Base-by-base conservation (phyloP, 1,140 invertebrate species). In the Pseudomyrmex cubaensis region DNA sequence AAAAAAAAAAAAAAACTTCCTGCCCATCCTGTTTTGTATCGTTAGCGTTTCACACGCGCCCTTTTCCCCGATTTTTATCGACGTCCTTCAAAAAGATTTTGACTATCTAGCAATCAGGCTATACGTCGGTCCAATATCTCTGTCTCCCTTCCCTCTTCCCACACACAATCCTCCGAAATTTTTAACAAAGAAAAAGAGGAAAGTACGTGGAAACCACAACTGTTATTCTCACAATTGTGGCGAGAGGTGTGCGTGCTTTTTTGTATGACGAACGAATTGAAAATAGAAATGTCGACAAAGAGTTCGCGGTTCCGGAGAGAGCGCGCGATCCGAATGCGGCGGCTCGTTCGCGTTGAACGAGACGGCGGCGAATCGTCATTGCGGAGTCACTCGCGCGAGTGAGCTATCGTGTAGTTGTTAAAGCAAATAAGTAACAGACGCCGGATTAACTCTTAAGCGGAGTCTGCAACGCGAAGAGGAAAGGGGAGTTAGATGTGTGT, bases 391-490 rank as follows among this genome's bases (percentile, higher is more conserved):
- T 13, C 9, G 50, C 13, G 13, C 50, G 57, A 54, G 86, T 85
- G 86, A 83, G 57, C 75, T n/a, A 54, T 59, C 20, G 54, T 87
- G 35, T 35, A 88, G 83, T 77, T 88, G 61, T 76, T 35, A 82
- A 87, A 85, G 12, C 73, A 56, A 62, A 59, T 70, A 70, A 54
- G 17, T 88, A 89, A 76, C 84, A 66, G 9, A 35, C 35, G 35
- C 5, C 59, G 69, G 73, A 88, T 86, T 84, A 89, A 84, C 77
- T 89, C 35, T 35, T 25, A 25, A 85, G 85, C 67, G 67, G 82
- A 84, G 77, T 78, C 76, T 88, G 75, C 88, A 90, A 84, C 87
- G 66, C 35, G 35, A 35, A 35, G 35, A 0, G 35, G 35, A 35
- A 35, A 5, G 0, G 35, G 86, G 69, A 90, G 13, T 66, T 85